Evolutionary conservation across 2,888 invertebrate species (phyloP), one percentile per base, ranked within the genome.

Genomic region (Ichneumoninae sp.): DNA sequence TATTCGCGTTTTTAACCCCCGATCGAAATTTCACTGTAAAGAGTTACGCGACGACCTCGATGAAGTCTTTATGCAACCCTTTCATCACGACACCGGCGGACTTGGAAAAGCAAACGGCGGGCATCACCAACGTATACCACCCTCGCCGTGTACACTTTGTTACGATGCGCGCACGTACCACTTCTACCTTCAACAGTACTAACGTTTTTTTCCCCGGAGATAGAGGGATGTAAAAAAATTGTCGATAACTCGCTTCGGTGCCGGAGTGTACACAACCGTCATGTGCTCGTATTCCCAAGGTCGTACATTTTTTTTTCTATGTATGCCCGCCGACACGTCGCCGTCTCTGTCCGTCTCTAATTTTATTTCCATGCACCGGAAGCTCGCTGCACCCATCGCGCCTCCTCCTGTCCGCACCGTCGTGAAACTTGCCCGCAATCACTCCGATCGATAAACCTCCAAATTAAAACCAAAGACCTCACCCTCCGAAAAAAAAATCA

Each of bases 241-340:
- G 65, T 77, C 78, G 77, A 19, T 13, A 71, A 65, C 54, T 62
- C 33, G 50, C 57, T n/a, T 52, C n/a, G 4, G 16, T 44, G 66
- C 44, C 66, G 26, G 60, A 65, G 60, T 75, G 13, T 7, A 36
- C 22, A 57, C 8, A 19, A 60, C n/a, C 50, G 60, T 83, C 88
- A 89, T 80, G 82, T 88, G 86, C 81, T 80, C 77, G 71, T 75
- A 82, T 89, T 89, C 87, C 87, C 89, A 90, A 89, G 89, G 87
- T 88, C 90, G 86, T 85, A 83, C 76, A 80, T 72, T 80, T 80
- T 50, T 57, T 57, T 60, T 26, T 40, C 16, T 33, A 0, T 40
- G 16, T 10, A 68, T 52, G 40, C 7, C 44, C 60, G 16, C 36
- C 47, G 13, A 47, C 36, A 40, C 66, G 57, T 72, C 57, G 57